Conservation (phyloP, 2,113 vertebrate genomes). For the Hystrix cristata region DNA sequence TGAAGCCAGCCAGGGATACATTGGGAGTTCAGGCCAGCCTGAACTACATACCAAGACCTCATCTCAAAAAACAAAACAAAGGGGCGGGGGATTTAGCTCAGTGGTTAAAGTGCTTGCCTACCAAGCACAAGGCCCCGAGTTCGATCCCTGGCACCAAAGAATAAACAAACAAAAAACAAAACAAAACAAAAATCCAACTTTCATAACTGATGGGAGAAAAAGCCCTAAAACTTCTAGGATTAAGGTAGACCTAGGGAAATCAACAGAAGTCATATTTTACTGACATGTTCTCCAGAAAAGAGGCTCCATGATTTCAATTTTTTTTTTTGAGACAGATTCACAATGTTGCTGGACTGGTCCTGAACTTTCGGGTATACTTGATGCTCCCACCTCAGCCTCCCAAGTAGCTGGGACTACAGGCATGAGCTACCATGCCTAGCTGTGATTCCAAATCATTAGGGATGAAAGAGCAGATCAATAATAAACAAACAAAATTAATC, state of each 20-base stretch:
- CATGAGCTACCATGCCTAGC: not conserved
- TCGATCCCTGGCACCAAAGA: too few species aligned
- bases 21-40: not conserved
- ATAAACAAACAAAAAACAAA: not conserved
- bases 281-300: conserved; percentile 14
- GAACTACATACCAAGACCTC: not conserved
- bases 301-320: not conserved
- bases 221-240: conserved; percentile 45
- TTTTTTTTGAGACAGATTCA: not conserved
- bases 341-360: not conserved
- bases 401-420: not conserved
- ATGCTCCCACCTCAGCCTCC: not conserved
- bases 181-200: not conserved
- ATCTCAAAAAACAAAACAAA: not conserved
- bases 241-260: not conserved
- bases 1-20: not conserved
- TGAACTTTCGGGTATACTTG: not conserved
- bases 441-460: not conserved
- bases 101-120: too few species aligned
- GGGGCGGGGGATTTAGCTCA: too few species aligned
- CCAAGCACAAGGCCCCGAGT: too few species aligned
- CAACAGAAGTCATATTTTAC: not conserved
- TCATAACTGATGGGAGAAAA: not conserved
- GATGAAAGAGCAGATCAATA: conserved; percentile 47
- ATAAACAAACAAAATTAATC: conserved; percentile 14